These are phyloP conservation scores for Epirrhoe alternata DNA, from an alignment of 2,888 invertebrate species.

Conservation along the genomic window DNA sequence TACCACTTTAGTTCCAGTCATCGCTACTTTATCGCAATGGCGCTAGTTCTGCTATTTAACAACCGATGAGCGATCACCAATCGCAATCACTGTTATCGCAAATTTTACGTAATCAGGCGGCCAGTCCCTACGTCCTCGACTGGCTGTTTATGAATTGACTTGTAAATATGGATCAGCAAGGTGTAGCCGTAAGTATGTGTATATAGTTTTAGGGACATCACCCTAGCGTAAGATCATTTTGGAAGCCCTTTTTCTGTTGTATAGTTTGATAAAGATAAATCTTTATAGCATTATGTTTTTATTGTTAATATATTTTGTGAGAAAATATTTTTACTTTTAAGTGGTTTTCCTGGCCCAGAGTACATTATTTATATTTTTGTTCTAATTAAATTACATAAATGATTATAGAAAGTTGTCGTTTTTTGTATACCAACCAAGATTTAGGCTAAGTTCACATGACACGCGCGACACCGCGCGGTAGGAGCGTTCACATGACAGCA, in stretches of 20 bases:
- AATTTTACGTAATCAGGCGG: background rate
- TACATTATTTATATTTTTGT: slow-evolving; percentile 45
- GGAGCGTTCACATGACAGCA: too few relatives aligned
- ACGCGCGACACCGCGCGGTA: too few relatives aligned
- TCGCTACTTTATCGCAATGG: too few relatives aligned
- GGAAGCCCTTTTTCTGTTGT: slow-evolving; percentile 77
- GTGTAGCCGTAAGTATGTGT: slow-evolving; percentile 47
- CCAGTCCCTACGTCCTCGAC: background rate
- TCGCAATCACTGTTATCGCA: background rate
- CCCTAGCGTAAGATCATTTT: slow-evolving; percentile 65
- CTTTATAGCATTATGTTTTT: slow-evolving; percentile 69
- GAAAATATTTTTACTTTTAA: slow-evolving; percentile 52
- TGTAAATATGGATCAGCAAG: slow-evolving; percentile 56
- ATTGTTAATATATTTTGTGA: slow-evolving; percentile 83
- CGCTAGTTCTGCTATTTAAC: too few relatives aligned
- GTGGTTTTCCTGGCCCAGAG: slow-evolving; percentile 38
- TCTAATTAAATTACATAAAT: slow-evolving; percentile 37
- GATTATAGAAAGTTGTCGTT: slow-evolving; percentile 20
- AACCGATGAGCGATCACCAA: too few relatives aligned
- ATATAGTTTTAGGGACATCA: slow-evolving; percentile 61
- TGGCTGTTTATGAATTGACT: slow-evolving; percentile 27
- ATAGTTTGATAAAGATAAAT: slow-evolving; percentile 80
- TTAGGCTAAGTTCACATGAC: too few relatives aligned
- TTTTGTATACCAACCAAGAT: slow-evolving; percentile 1
- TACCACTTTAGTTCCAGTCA: too few relatives aligned